A percentile compares a stretch with the other conserved stretches of the same genome.
Conservation (phyloP, 2,797 vertebrate genomes). For the Mormyrus proboscirostris region DNA sequence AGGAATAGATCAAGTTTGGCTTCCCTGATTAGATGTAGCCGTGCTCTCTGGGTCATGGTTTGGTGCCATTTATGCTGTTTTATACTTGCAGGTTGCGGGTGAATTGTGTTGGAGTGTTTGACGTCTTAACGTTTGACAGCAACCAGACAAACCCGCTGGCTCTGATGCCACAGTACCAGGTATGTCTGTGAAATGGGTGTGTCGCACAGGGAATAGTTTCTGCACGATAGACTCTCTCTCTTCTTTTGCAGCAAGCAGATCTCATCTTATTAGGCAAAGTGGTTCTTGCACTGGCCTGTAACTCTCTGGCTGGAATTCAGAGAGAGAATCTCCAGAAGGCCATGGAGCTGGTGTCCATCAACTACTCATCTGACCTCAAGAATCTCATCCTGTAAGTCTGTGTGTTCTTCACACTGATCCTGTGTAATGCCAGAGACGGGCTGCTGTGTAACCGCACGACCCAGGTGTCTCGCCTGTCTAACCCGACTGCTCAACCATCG, state of each 20-base stretch:
- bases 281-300: slow-evolving; percentile 95
- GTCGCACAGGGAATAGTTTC: not conserved
- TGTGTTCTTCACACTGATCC: not conserved
- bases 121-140: slow-evolving; percentile 98
- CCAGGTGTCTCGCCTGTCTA: not conserved
- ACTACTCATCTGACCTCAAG: slow-evolving; percentile 99
- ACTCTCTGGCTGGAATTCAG: slow-evolving; percentile 97
- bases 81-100: slow-evolving; percentile 64
- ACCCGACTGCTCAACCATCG: not conserved
- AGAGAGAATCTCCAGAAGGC: slow-evolving; percentile 98
- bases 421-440: not conserved
- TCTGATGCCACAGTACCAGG: slow-evolving; percentile 92
- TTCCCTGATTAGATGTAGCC: not conserved
- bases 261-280: slow-evolving; percentile 97
- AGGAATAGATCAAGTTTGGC: not conserved
- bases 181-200: slow-evolving; percentile 37
- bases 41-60: not conserved
- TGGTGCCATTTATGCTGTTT: slow-evolving; percentile 16
- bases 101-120: slow-evolving; percentile 95
- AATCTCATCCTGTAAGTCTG: slow-evolving; percentile 93
- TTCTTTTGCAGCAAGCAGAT: slow-evolving; percentile 85
- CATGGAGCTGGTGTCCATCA: slow-evolving; percentile 99
- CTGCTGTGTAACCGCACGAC: not conserved
- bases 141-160: slow-evolving; percentile 97
- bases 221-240: not conserved